phyloP scores from a whole-genome alignment of 2,113 vertebrate species.

The Gymnogyps californianus region DNA sequence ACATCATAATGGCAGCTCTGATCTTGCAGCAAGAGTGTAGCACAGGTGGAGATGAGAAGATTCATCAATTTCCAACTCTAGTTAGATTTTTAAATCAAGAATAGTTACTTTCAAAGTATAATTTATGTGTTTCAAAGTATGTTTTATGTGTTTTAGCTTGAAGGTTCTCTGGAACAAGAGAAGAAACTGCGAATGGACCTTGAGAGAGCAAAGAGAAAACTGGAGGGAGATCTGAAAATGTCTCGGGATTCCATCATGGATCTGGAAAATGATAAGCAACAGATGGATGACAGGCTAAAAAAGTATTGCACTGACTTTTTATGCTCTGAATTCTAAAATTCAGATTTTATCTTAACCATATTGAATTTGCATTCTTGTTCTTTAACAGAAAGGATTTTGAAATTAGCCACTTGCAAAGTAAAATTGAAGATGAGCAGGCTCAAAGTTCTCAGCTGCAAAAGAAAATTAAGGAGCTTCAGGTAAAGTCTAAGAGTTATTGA shows the following conservation, averaged over 20 bases:
- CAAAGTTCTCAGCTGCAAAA: constrained; percentile 80
- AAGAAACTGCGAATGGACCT: constrained; percentile 81
- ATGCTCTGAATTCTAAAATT: background rate
- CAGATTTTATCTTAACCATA: background rate
- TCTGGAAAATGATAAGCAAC: constrained; percentile 68
- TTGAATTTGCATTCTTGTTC: background rate
- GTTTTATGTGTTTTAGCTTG: constrained; percentile 58
- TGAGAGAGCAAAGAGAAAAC: constrained; percentile 79
- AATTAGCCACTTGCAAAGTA: constrained; percentile 76
- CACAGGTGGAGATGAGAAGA: background rate
- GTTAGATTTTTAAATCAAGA: background rate
- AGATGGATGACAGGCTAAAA: constrained; percentile 80
- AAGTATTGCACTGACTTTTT: constrained; percentile 65
- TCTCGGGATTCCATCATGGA: constrained; percentile 73
- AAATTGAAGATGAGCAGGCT: constrained; percentile 78
- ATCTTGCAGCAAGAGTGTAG: background rate
- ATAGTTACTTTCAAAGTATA: background rate
- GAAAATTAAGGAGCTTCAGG: constrained; percentile 80
- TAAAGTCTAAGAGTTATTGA: background rate
- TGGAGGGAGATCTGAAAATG: constrained; percentile 79
- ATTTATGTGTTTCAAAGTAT: background rate
- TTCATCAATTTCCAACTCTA: background rate
- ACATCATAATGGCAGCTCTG: background rate
- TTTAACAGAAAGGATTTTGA: constrained; percentile 84
- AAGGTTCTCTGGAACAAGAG: constrained; percentile 81